phyloP scores from a whole-genome alignment of 2,797 vertebrate genomes.

The Lacerta bilineata region DNA sequence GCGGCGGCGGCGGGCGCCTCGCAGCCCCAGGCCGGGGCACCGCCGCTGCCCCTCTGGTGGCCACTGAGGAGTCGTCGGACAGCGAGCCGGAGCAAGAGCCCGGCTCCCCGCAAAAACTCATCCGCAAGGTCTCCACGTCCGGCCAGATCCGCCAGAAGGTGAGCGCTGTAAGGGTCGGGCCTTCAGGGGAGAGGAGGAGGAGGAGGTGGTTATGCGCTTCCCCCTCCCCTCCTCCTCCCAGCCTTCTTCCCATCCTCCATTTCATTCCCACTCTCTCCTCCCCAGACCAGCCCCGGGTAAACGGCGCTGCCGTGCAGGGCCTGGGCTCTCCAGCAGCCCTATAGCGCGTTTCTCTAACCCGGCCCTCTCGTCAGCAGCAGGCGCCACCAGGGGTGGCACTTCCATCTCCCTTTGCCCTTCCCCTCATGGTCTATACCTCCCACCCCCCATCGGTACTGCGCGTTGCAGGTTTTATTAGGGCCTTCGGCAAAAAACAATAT shows the following conservation, averaged over 20 bases:
- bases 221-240: background rate
- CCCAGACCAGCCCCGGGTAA: background rate
- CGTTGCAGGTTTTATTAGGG: background rate
- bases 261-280: background rate
- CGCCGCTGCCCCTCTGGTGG: slow-evolving; percentile 80
- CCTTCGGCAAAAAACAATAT: background rate
- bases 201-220: background rate
- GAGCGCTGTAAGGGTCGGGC: slow-evolving; percentile 66
- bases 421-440: background rate
- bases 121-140: slow-evolving; percentile 95
- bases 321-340: background rate
- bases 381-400: background rate
- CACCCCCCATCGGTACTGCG: background rate
- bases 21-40: slow-evolving; percentile 69
- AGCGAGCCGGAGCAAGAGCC: slow-evolving; percentile 95
- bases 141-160: slow-evolving; percentile 98
- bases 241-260: slow-evolving; percentile 8
- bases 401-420: background rate
- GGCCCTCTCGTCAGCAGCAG: no score
- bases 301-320: background rate
- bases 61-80: slow-evolving; percentile 93
- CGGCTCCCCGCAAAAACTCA: slow-evolving; percentile 92
- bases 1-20: slow-evolving; percentile 78
- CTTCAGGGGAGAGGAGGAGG: slow-evolving; percentile 27
- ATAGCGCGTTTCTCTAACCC: background rate